These are phyloP conservation scores for Dimorphilus gyrociliatus DNA, from an alignment of 2,888 invertebrate genomes.

Conservation along the genomic window DNA sequence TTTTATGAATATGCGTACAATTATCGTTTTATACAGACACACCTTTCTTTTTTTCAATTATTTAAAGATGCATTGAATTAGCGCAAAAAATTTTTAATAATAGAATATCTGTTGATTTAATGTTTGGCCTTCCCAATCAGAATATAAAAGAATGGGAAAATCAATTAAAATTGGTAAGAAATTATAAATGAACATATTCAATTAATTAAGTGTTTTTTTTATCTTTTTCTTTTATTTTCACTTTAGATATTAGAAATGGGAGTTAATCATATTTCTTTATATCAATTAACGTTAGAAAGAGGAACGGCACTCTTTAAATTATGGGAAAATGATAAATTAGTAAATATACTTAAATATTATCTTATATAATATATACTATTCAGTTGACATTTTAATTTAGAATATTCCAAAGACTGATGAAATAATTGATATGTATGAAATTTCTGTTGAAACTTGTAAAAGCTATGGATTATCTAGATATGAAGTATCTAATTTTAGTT, in stretches of 20 bases:
- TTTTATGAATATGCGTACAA: background rate
- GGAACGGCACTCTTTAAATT: constrained; percentile 24
- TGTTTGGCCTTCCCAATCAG: constrained; percentile 32
- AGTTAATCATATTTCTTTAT: constrained; percentile 25
- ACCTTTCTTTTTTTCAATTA: background rate
- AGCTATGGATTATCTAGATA: too few relatives aligned
- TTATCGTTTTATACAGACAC: background rate
- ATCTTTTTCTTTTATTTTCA: constrained; percentile 4
- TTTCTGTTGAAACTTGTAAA: too few relatives aligned
- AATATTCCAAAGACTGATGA: too few relatives aligned
- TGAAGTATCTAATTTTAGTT: too few relatives aligned
- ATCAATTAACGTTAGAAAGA: constrained; percentile 28
- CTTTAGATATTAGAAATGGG: constrained; percentile 5
- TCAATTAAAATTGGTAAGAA: constrained; percentile 19
- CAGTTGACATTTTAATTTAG: too few relatives aligned
- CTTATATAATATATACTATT: too few relatives aligned
- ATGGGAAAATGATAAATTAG: constrained; percentile 12
- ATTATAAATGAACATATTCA: too few relatives aligned
- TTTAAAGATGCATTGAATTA: constrained; percentile 19
- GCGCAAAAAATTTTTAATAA: constrained; percentile 20
- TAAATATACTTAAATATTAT: constrained; percentile 8
- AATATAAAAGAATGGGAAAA: constrained; percentile 17
- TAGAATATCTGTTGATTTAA: constrained; percentile 27
- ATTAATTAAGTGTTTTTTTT: too few relatives aligned
- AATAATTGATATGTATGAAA: too few relatives aligned